Evolutionary conservation across 2,888 invertebrate species (phyloP).

Genomic region (Drosophila nr. perissopoda): DNA sequence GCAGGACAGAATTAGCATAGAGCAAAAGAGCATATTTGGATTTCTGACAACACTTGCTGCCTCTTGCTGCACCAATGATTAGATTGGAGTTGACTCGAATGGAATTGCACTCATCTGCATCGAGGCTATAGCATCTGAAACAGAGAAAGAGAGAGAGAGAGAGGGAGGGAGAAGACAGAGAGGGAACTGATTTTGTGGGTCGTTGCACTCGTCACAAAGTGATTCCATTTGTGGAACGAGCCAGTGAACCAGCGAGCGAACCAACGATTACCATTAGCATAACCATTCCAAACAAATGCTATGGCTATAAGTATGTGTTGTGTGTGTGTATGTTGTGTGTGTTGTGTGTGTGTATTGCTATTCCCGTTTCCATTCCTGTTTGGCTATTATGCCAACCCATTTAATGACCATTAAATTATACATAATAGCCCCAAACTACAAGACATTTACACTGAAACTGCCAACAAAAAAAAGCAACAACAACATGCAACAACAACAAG

Average conservation of each 20-base stretch:
- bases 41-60: slow-evolving; percentile 13
- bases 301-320: neutral
- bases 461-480: slow-evolving; percentile 14
- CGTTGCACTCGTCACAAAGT: slow-evolving; percentile 35
- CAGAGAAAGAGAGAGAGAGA: neutral
- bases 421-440: slow-evolving; percentile 59
- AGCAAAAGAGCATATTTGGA: slow-evolving; percentile 21
- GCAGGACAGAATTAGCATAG: neutral
- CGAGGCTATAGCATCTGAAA: slow-evolving; percentile 34
- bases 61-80: neutral
- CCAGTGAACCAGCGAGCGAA: slow-evolving; percentile 11
- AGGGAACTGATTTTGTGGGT: slow-evolving; percentile 37
- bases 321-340: neutral
- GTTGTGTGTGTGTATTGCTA: neutral
- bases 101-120: slow-evolving; percentile 9
- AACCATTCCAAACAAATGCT: neutral
- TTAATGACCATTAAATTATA: slow-evolving; percentile 70
- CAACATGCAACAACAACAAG: neutral
- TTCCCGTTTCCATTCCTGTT: slow-evolving; percentile 26
- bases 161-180: slow-evolving; percentile 21
- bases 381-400: slow-evolving; percentile 48
- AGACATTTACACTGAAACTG: slow-evolving; percentile 47
- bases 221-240: slow-evolving; percentile 28
- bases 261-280: slow-evolving; percentile 48
- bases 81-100: slow-evolving; percentile 3